Evolutionary conservation across 2,888 invertebrate genomes (phyloP), one percentile per base, ranked within the genome.

Genomic region (Acanthopleura granulata): DNA sequence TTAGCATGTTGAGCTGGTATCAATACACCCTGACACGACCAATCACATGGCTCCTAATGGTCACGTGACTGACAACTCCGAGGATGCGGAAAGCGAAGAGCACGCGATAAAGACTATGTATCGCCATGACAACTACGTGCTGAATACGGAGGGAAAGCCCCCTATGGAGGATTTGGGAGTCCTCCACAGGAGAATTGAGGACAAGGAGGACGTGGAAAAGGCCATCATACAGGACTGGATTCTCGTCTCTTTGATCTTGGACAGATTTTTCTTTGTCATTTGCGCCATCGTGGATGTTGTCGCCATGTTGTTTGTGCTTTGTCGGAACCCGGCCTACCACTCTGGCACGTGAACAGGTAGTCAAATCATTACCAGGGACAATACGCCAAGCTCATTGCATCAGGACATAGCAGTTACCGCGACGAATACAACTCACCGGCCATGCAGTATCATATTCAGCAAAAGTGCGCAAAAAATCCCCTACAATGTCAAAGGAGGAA

Each of bases 261-360:
- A 71, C 27, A 18, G 71, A 16, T 71, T 71, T 71, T 71, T 71
- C 71, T 71, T 71, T 71, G 49, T 71, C n/a, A 49, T 71, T 6
- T 14, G 25, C 18, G n/a, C 49, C 50, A 49, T 71, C 40, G 71
- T 16, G 16, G 25, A 40, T 71, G n/a, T 71, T 49, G 40, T 14
- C 15, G 40, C 50, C 16, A 49, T 27, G 6, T 40, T 71, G 25
- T 71, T 71, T 49, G 40, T 49, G 18, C 50, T 71, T 16, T 18
- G 49, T 49, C 71, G 27, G 9, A 40, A 40, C 40, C 40, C 40
- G 4, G 25, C 14, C 12, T 18, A n/a, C 22, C 57, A 22, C n/a
- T 1, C 57, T 3, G 57, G 12, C 57, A 57, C 57, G 57, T 57
- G 57, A 57, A 1, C 57, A 40, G 9, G 9, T 40, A 9, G 9